These are phyloP conservation scores for Leucozona laternaria DNA, from an alignment of 2,888 invertebrate genomes.

Conservation along the genomic window DNA sequence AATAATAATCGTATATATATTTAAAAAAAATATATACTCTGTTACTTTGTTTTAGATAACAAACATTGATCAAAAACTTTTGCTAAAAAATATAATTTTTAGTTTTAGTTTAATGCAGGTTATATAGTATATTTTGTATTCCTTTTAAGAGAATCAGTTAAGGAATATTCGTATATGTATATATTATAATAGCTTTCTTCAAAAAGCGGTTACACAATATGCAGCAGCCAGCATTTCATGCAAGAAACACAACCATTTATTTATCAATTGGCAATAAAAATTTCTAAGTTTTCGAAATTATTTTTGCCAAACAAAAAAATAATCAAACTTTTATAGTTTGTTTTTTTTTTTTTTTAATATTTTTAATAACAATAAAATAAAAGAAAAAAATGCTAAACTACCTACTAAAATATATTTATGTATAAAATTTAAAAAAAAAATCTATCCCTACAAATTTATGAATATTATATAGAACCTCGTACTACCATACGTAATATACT, in stretches of 20 bases:
- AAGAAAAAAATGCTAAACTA: slow-evolving; percentile 52
- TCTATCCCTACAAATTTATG: slow-evolving; percentile 56
- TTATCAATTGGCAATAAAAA: slow-evolving; percentile 68
- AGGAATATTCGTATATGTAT: slow-evolving; percentile 36
- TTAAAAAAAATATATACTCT: slow-evolving; percentile 25
- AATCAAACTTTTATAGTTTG: slow-evolving; percentile 41
- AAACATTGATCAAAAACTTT: slow-evolving; percentile 45
- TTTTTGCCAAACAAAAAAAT: slow-evolving; percentile 61
- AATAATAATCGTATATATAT: neutral
- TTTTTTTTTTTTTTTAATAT: slow-evolving; percentile 21
- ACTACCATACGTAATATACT: slow-evolving; percentile 10
- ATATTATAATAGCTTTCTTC: slow-evolving; percentile 63
- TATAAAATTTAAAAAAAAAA: slow-evolving; percentile 19
- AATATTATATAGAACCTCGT: slow-evolving; percentile 10
- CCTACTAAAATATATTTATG: slow-evolving; percentile 49
- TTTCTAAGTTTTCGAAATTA: slow-evolving; percentile 58
- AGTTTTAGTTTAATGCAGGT: slow-evolving; percentile 27
- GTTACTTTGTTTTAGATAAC: slow-evolving; percentile 41
- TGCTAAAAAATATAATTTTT: slow-evolving; percentile 37
- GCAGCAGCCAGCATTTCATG: slow-evolving; percentile 83
- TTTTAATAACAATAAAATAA: slow-evolving; percentile 29
- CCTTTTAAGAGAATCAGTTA: slow-evolving; percentile 36
- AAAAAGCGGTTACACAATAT: slow-evolving; percentile 79
- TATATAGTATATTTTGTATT: slow-evolving; percentile 41
- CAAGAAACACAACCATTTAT: slow-evolving; percentile 78